Base-by-base conservation (phyloP, 2,888 invertebrate species). In the Ichneumoninae sp. region DNA sequence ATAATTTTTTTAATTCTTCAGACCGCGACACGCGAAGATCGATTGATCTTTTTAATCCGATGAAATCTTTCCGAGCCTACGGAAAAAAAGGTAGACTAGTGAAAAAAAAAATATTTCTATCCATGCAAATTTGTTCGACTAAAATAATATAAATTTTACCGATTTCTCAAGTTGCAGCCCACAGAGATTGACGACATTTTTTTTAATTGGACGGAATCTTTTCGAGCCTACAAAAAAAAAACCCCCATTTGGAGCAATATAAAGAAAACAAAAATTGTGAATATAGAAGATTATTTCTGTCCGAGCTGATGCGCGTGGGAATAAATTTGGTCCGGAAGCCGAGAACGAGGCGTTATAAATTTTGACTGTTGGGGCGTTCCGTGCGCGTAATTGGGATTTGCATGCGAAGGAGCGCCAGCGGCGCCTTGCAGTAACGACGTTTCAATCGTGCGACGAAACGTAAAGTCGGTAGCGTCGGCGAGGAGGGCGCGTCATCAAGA, bases 361-460 rank as follows among this genome's bases (percentile, higher is more conserved):
- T 62, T 62, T 33, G 30, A 62, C 62, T 62, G 62, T 62, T 7
- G 30, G 33, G 30, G 30, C 62, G 33, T 62, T 33, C 16, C 26
- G 52, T 8, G 13, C 33, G 16, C 33, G 33, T 62, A 26, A 62
- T 62, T 62, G 62, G 30, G 30, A 3, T 62, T 30, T 62, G 26
- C 62, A 33, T 16, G 69, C 30, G 50, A 69, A 79, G 13, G 60
- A 16, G 36, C 13, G 13, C 57, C 26, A 75, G 62, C 26, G 80
- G 80, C 83, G 83, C 75, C 83, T 80, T 77, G 8, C 72, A 6
- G 47, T 78, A 70, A 78, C 78, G 78, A 79, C 54, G 71, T 78
- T 70, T 84, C 80, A 65, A 82, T 82, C 76, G 69, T 40, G 57
- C 75, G 66, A 68, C 82, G 68, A 76, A 80, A 72, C 72, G 75